These are phyloP conservation scores for Hippocampus abdominalis DNA, from an alignment of 2,113 vertebrate species.

Conservation along the genomic window DNA sequence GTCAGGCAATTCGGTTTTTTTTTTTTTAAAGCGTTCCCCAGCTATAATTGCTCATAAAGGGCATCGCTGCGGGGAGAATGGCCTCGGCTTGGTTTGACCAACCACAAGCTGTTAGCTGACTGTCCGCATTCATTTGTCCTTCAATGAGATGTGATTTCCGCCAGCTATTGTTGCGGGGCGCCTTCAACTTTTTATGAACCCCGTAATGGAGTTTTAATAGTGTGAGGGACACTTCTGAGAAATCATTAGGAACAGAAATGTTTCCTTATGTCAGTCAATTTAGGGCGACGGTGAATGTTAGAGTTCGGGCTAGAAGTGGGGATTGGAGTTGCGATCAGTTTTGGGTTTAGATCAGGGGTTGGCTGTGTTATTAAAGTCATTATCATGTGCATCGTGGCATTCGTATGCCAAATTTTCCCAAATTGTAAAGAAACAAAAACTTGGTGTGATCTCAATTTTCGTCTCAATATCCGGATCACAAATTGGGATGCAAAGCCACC, in stretches of 20 bases:
- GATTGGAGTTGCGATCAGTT: too few species aligned
- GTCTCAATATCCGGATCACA: background rate
- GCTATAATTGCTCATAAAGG: constrained; percentile 10
- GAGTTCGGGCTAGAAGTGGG: too few species aligned
- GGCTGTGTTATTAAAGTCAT: too few species aligned
- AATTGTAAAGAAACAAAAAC: background rate
- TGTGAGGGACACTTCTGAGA: background rate
- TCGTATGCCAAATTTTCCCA: too few species aligned
- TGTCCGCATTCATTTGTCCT: constrained; percentile 4
- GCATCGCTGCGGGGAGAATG: background rate
- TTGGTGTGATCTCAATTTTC: background rate
- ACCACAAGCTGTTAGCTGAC: constrained; percentile 8
- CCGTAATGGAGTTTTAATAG: background rate
- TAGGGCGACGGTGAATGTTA: background rate
- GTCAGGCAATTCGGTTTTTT: too few species aligned
- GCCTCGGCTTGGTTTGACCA: background rate
- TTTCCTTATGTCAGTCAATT: background rate
- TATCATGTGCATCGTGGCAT: too few species aligned
- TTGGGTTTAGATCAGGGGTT: too few species aligned
- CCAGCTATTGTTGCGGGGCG: background rate
- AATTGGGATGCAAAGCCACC: background rate
- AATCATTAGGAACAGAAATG: background rate
- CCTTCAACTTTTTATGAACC: background rate
- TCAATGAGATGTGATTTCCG: constrained; percentile 17
- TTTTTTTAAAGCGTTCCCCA: background rate